Evolutionary conservation across 2,797 vertebrate species (phyloP).

Genomic region (Epinephelus awoara): DNA sequence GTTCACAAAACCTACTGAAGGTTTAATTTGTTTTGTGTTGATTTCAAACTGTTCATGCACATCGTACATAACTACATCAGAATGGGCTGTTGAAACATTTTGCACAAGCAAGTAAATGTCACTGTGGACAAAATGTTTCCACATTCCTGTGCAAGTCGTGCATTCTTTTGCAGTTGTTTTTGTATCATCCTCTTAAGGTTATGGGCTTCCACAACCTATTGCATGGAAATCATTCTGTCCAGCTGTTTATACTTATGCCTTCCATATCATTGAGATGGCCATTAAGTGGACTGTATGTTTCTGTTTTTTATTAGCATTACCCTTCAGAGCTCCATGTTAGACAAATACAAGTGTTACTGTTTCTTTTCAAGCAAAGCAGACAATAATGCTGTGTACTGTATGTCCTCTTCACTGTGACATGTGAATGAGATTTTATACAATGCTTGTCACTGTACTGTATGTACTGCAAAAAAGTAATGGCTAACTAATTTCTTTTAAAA

Average conservation of each 20-base stretch:
- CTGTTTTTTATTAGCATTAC: constrained; percentile 49
- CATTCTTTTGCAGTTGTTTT: constrained; percentile 53
- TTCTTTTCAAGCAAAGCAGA: constrained; percentile 50
- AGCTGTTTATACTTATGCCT: constrained; percentile 53
- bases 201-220: constrained; percentile 58
- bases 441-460: constrained; percentile 69
- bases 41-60: constrained; percentile 31
- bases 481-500: constrained; percentile 76
- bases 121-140: constrained; percentile 70
- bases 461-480: constrained; percentile 58
- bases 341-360: constrained; percentile 55
- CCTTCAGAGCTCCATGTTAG: constrained; percentile 41
- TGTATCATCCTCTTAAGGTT: constrained; percentile 43
- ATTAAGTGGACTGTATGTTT: constrained; percentile 58
- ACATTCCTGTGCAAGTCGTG: constrained; percentile 45
- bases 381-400: constrained; percentile 41
- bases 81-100: constrained; percentile 66
- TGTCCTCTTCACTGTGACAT: constrained; percentile 58
- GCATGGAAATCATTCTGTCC: constrained; percentile 71
- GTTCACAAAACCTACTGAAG: constrained; percentile 50
- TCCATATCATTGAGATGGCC: constrained; percentile 65
- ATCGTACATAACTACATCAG: constrained; percentile 27
- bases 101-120: constrained; percentile 46
- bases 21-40: constrained; percentile 51
- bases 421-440: constrained; percentile 52